Base-by-base conservation (phyloP, 1,140 invertebrate genomes). In the Drosophila kepulauana region DNA sequence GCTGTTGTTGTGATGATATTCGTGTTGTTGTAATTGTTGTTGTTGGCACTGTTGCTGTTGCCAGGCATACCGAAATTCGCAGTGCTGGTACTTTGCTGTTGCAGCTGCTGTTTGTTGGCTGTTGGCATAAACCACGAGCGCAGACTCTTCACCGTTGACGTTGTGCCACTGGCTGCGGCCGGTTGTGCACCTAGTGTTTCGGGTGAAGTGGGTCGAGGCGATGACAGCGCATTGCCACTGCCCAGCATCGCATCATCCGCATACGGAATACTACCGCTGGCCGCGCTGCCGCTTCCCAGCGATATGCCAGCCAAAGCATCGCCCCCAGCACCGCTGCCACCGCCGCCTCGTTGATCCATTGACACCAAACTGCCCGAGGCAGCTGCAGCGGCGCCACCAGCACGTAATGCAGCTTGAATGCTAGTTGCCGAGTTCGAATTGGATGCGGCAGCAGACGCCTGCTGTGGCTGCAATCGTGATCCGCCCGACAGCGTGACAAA, bases 41-140 rank as follows among this genome's bases (percentile, higher is more conserved):
- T 77, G 67, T 65, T 79, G 46, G 74, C 73, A 72, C 43, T 76
- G 75, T 70, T 91, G 73, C 74, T 76, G 72, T 79, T 81, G 59
- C 62, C 88, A 77, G 78, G 81, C 91, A 87, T 92, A 92, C 91
- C 91, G 56, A 92, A 91, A 84, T 87, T 92, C 56, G 85, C 86
- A 15, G 81, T 48, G 1, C 62, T 52, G 0, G 41, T 33, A n/a
- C 20, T 25, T 38, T 38, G 8, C 48, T 49, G 11, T 33, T 63
- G 49, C 41, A 58, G 79, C 30, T 65, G 74, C 38, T 79, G 81
- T 49, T 74, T 81, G 11, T 72, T 87, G 8, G 75, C 68, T 33
- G 73, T 62, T 8, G 82, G 73, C 77, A 79, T 61, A 49, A 88
- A 88, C 84, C 84, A 88, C 0, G 80, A 81, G 7, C 85, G 85